Evolutionary conservation across 2,113 vertebrate species (phyloP).

Genomic region (Hepsetus odoe): DNA sequence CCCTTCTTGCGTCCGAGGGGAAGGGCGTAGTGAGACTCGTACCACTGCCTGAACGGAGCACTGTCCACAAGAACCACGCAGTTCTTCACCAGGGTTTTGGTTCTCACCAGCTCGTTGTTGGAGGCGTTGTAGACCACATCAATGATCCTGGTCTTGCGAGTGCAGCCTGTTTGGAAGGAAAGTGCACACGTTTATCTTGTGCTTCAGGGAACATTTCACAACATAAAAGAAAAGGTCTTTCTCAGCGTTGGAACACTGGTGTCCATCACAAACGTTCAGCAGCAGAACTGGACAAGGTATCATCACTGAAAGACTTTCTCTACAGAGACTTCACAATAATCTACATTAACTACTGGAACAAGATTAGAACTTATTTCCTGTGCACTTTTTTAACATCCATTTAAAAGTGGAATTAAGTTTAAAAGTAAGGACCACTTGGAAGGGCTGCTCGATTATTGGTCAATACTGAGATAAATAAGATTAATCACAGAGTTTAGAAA

Average conservation of each 20-base stretch:
- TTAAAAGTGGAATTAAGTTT: too few relatives aligned
- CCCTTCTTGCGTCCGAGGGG: conserved; percentile 98
- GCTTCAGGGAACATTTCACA: neutral
- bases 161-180: conserved; percentile 82
- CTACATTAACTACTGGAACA: too few relatives aligned
- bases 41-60: conserved; percentile 97
- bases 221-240: conserved; percentile 62
- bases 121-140: conserved; percentile 99
- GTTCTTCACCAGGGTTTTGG: conserved; percentile 98
- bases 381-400: too few relatives aligned
- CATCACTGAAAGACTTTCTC: conserved; percentile 84
- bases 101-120: conserved; percentile 97
- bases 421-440: too few relatives aligned
- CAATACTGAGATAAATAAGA: too few relatives aligned
- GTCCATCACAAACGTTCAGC: conserved; percentile 84
- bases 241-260: conserved; percentile 77
- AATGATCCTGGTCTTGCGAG: conserved; percentile 96
- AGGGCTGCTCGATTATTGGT: too few relatives aligned
- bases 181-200: too few relatives aligned
- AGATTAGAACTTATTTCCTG: too few relatives aligned
- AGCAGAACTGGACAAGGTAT: conserved; percentile 93
- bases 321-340: too few relatives aligned
- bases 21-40: conserved; percentile 91
- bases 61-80: conserved; percentile 94
- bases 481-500: too few relatives aligned